A percentile compares a stretch with the other conserved stretches of the same genome.
phyloP scores from a whole-genome alignment of 2,113 vertebrate genomes.

The Eidolon helvum region DNA sequence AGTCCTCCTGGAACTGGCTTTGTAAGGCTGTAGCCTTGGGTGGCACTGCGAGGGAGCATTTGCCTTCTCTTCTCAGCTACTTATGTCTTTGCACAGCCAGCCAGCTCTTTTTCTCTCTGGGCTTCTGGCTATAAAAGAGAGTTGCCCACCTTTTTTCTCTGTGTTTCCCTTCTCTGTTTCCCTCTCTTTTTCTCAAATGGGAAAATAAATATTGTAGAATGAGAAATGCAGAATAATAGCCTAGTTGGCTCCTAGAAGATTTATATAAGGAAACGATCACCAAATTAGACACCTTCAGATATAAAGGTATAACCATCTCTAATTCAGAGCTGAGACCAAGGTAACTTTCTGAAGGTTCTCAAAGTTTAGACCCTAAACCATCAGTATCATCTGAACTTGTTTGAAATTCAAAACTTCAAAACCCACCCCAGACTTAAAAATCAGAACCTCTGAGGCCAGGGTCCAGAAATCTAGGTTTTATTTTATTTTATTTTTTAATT shows the following conservation, averaged over 20 bases:
- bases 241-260: background rate
- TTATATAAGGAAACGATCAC: background rate
- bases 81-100: background rate
- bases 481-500: too few relatives aligned
- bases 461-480: background rate
- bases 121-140: background rate
- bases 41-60: background rate
- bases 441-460: background rate
- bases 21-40: background rate
- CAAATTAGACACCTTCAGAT: background rate
- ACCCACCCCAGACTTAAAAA: background rate
- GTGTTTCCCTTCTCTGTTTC: background rate
- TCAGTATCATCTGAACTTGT: constrained; percentile 9
- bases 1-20: background rate
- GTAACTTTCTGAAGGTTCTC: constrained; percentile 30
- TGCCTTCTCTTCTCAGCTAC: constrained; percentile 26
- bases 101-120: background rate
- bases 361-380: background rate
- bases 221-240: background rate
- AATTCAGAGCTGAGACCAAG: background rate
- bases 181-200: background rate
- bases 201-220: constrained; percentile 46
- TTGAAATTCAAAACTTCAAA: constrained; percentile 29
- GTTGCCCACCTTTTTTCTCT: background rate
- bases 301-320: background rate